Evolutionary conservation across 2,113 vertebrate species (phyloP).

Genomic region (Phoxinus phoxinus): DNA sequence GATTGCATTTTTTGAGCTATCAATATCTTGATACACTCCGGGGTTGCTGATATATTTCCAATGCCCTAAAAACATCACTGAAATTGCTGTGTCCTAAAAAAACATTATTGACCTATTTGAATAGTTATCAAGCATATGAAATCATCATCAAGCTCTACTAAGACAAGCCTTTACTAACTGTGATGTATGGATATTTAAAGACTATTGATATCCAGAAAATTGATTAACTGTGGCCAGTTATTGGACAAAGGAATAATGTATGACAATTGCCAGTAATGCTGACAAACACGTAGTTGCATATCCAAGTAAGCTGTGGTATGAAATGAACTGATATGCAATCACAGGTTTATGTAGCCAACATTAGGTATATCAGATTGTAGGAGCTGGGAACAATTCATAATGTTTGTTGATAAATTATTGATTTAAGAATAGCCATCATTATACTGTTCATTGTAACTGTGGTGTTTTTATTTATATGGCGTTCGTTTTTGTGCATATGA

Average conservation of each 20-base stretch:
- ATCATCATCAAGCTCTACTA: neutral
- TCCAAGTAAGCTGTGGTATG: neutral
- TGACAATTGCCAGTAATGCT: neutral
- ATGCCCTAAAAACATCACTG: slow-evolving; percentile 29
- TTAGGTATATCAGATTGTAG: neutral
- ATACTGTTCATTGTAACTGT: neutral
- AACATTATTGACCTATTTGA: slow-evolving; percentile 39
- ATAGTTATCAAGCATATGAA: slow-evolving; percentile 3
- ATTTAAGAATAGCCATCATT: neutral
- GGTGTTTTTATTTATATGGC: slow-evolving; percentile 21
- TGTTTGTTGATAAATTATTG: neutral
- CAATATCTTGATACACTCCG: slow-evolving; percentile 16
- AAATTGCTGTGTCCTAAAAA: slow-evolving; percentile 28
- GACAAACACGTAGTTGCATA: slow-evolving; percentile 10
- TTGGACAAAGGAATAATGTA: neutral
- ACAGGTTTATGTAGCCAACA: neutral
- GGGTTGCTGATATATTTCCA: slow-evolving; percentile 22
- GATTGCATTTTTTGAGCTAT: slow-evolving; percentile 20
- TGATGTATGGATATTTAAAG: neutral
- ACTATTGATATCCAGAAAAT: neutral
- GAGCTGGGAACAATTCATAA: neutral
- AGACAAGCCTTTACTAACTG: neutral
- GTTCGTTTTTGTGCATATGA: slow-evolving; percentile 30
- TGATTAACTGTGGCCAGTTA: neutral
- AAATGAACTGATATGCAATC: neutral